A percentile compares a stretch with the other conserved stretches of the same genome.
These are phyloP conservation scores for Xestia sexstrigata DNA, from an alignment of 2,888 invertebrate species.

Conservation along the genomic window DNA sequence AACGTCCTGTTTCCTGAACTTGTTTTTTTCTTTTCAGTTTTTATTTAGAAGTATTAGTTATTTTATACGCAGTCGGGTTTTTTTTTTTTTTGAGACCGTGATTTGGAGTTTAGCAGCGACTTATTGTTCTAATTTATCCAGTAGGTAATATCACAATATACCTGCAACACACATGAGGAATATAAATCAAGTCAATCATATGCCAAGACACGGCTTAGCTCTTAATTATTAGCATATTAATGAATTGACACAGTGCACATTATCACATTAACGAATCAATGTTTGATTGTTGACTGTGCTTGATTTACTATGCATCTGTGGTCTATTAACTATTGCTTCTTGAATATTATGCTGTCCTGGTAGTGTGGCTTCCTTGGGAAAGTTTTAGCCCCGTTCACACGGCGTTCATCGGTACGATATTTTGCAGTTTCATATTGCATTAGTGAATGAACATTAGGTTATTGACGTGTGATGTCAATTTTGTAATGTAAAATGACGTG, in stretches of 20 bases:
- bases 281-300: constrained; percentile 46
- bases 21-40: too few species aligned
- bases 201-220: constrained; percentile 68
- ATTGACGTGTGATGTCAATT: not conserved
- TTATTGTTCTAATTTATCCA: not conserved
- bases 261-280: constrained; percentile 57
- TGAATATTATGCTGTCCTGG: not conserved
- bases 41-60: too few species aligned
- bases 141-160: constrained; percentile 12
- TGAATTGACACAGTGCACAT: constrained; percentile 64
- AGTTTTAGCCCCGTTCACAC: not conserved
- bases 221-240: constrained; percentile 70
- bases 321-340: constrained; percentile 28
- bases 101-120: not conserved
- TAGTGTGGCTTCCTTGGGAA: not conserved
- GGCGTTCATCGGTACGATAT: not conserved
- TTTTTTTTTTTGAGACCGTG: too few species aligned
- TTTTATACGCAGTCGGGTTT: too few species aligned
- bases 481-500: not conserved
- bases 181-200: constrained; percentile 68
- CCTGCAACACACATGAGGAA: constrained; percentile 45
- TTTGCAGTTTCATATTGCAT: not conserved
- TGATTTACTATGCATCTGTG: constrained; percentile 20
- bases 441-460: not conserved
- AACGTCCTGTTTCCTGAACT: too few species aligned